phyloP scores from a whole-genome alignment of 2,113 vertebrate species.

The Urocitellus parryii region DNA sequence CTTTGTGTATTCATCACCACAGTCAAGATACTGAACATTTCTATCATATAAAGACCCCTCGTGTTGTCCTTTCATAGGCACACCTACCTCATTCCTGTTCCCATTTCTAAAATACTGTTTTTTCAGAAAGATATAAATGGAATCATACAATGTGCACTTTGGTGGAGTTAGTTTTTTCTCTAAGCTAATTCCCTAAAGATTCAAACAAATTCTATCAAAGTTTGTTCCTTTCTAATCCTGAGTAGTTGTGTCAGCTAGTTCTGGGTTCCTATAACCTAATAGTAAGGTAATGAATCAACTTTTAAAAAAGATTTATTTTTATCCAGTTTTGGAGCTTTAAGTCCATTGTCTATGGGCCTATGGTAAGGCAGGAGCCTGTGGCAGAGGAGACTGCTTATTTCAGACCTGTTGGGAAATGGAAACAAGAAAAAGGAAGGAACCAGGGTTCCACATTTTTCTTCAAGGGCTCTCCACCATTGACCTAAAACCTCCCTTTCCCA shows the following conservation, averaged over 20 bases:
- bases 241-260: neutral
- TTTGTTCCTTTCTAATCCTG: constrained; percentile 8
- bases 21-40: neutral
- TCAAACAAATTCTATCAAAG: neutral
- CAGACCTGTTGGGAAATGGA: neutral
- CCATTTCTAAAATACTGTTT: neutral
- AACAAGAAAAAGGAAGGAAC: neutral
- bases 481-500: too few relatives aligned
- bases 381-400: neutral
- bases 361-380: neutral
- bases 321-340: neutral
- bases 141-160: neutral
- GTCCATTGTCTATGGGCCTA: neutral
- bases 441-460: neutral
- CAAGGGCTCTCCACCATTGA: too few relatives aligned
- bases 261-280: neutral
- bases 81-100: neutral
- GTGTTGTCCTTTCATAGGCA: neutral
- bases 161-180: neutral
- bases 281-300: neutral
- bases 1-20: neutral
- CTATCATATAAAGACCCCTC: neutral
- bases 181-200: neutral
- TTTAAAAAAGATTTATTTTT: neutral
- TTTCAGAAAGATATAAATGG: neutral